Base-by-base conservation (phyloP, 2,113 vertebrate species). In the Pampusana beccarii region DNA sequence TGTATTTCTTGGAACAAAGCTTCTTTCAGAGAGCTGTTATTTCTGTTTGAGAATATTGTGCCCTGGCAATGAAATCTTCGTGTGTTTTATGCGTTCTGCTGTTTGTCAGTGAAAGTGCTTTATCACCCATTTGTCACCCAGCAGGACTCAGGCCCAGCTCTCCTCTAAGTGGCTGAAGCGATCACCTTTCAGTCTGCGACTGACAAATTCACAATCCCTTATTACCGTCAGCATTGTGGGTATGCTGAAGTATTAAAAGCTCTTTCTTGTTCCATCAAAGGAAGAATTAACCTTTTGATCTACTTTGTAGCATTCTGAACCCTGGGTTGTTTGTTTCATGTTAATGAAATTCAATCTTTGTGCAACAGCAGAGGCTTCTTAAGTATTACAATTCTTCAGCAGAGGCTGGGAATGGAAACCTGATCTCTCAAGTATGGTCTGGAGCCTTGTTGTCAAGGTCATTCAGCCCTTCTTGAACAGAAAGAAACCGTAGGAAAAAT, bases 271-370 rank as follows among this genome's bases (percentile, higher is more conserved):
- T 80, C 83, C 72, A 86, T 89, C 92, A 95, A 89, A 94, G 83
- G 86, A 85, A 95, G 69, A 95, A 95, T 89, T 92, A 95, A 97
- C 93, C 89, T 96, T 95, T 72, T 91, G 89, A 95, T 96, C 93
- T 90, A 67, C 50, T 94, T 95, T 82, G 73, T 89, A 96, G 86
- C 70, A 64, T 95, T 95, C 70, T 85, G 91, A 94, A 85, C 84
- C 54, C 80, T 54, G 40, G 28, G 40, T 79, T 96, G 91, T 95
- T 97, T 96, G 90, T 95, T 94, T 94, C 86, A 79, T 72, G 89
- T 46, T 93, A 96, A 95, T 90, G 94, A 92, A 92, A 95, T 92
- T 90, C 93, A 95, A 90, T 95, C 93, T 81, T 79, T 75, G 73
- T 80, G 77, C 66, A 36, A 70, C 62, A 85, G 66, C 57, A 75